Percentiles rank a stretch among this genome's conserved stretches.
Conservation (phyloP, 2,113 vertebrate species). For the Picathartes gymnocephalus region DNA sequence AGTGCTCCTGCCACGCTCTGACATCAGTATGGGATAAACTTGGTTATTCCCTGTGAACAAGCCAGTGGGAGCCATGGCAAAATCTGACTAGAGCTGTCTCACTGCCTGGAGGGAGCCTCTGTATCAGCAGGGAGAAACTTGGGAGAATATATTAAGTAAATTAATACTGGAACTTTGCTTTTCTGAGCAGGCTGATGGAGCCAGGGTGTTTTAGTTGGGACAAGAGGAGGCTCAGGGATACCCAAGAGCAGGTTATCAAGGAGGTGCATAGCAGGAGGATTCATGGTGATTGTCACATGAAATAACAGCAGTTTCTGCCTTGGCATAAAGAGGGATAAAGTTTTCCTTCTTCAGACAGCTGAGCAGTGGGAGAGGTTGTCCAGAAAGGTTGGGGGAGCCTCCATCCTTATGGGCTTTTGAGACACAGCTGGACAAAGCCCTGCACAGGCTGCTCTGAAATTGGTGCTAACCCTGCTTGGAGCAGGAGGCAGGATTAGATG, state of each 20-base stretch:
- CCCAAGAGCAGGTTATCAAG: background rate
- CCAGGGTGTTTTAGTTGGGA: background rate
- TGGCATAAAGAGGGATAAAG: background rate
- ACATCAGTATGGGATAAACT: background rate
- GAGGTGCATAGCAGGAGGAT: background rate
- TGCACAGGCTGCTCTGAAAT: background rate
- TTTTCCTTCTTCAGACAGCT: background rate
- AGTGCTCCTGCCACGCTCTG: background rate
- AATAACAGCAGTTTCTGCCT: background rate
- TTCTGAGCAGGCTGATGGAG: background rate
- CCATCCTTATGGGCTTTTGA: background rate
- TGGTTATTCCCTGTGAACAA: background rate
- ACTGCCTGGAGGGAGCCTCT: background rate
- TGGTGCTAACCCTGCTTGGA: background rate
- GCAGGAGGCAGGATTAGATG: conserved; percentile 16
- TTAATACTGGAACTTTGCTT: background rate
- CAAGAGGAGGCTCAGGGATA: background rate
- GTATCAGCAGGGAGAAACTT: background rate
- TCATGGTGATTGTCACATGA: background rate
- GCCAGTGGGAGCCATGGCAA: background rate
- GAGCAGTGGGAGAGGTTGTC: background rate
- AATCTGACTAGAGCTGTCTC: background rate
- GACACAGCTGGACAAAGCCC: background rate
- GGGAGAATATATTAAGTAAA: background rate
- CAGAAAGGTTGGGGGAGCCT: background rate